phyloP scores from a whole-genome alignment of 2,797 vertebrate genomes.

The Monodelphis domestica region DNA sequence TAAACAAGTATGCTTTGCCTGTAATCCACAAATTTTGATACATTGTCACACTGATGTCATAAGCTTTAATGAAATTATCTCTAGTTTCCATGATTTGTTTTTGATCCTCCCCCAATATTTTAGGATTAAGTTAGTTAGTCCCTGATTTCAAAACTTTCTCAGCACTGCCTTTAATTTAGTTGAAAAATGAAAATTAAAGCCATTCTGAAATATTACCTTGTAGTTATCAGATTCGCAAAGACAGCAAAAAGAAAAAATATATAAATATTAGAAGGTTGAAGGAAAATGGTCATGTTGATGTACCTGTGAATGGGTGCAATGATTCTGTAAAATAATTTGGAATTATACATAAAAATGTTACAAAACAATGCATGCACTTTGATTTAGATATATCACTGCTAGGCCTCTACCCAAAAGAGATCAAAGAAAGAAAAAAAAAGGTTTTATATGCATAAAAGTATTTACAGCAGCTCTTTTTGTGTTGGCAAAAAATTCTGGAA shows the following conservation, averaged over 20 bases:
- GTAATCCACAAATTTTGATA: background rate
- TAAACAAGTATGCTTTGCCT: background rate
- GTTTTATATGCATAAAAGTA: background rate
- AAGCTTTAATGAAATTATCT: background rate
- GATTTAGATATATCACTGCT: background rate
- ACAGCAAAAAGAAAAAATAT: background rate
- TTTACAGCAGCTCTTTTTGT: background rate
- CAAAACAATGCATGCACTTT: background rate
- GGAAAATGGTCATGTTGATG: background rate
- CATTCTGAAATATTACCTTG: background rate
- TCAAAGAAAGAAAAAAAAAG: background rate
- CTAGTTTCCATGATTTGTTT: background rate
- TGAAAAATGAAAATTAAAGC: background rate
- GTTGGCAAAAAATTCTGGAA: background rate
- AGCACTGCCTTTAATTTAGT: background rate
- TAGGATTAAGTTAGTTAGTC: background rate
- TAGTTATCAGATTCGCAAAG: background rate
- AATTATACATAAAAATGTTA: background rate
- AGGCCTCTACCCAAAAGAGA: background rate
- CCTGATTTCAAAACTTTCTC: background rate
- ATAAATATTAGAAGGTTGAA: background rate
- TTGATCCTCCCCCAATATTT: background rate
- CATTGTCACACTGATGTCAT: background rate
- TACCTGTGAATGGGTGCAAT: background rate
- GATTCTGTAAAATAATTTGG: background rate